Evolutionary conservation across 53 echinoderm and acorn worm genomes (phyloP).

Genomic region (Mesocentrotus franciscanus): DNA sequence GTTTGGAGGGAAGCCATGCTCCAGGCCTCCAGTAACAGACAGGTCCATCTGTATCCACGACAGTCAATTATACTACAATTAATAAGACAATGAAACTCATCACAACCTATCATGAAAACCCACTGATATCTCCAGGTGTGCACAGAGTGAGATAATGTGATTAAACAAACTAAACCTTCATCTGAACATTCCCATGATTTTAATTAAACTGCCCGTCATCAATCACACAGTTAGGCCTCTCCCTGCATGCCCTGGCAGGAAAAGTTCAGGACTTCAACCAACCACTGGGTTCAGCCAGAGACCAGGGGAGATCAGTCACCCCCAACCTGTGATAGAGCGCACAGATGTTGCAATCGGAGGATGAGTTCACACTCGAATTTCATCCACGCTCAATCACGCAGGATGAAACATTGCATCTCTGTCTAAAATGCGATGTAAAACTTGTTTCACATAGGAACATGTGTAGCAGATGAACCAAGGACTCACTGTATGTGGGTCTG

Average conservation of each 20-base stretch:
- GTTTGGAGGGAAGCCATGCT: not conserved
- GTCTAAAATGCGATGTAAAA: not conserved
- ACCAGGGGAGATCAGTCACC: not conserved
- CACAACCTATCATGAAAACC: not conserved
- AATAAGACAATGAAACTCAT: not conserved
- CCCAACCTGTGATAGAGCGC: not conserved
- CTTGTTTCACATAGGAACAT: not conserved
- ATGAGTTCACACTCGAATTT: not conserved
- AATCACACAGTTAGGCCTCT: not conserved
- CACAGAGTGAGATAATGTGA: not conserved
- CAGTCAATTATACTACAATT: slow-evolving; percentile 23
- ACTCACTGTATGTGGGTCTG: not conserved
- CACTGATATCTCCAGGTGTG: not conserved
- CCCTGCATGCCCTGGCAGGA: not conserved
- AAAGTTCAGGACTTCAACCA: not conserved
- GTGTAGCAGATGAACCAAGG: not conserved
- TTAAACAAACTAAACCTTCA: slow-evolving; percentile 8
- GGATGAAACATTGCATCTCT: not conserved
- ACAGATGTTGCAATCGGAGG: not conserved
- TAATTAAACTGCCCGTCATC: slow-evolving; percentile 28
- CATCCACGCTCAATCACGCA: not conserved
- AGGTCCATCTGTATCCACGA: slow-evolving; percentile 1
- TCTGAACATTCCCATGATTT: not conserved
- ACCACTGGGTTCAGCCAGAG: not conserved
- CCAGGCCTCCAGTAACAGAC: not conserved